These are phyloP conservation scores for Rhea americana DNA, from an alignment of 2,113 vertebrate species.

Conservation along the genomic window DNA sequence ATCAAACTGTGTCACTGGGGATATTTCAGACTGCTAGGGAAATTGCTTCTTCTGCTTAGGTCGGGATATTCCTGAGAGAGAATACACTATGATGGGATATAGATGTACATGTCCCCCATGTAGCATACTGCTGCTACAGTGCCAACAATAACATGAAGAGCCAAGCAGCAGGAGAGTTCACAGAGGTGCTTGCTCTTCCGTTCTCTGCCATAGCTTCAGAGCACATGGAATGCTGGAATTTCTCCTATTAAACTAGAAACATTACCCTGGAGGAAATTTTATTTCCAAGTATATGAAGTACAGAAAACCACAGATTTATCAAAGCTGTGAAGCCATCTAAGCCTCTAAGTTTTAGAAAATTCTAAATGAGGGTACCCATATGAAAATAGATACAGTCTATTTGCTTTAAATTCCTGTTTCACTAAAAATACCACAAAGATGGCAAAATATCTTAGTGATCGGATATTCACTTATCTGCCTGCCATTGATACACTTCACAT, in stretches of 20 bases:
- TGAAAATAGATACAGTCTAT: background rate
- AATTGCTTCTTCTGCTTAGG: slow-evolving; percentile 21
- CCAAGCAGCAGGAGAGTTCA: background rate
- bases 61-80: background rate
- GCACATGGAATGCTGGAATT: background rate
- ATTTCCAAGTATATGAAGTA: background rate
- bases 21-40: background rate
- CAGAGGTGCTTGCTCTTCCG: background rate
- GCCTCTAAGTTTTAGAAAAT: background rate
- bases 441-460: background rate
- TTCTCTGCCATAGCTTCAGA: background rate
- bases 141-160: background rate
- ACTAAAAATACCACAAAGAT: background rate
- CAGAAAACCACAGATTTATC: background rate
- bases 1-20: background rate
- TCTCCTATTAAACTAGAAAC: background rate
- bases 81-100: background rate
- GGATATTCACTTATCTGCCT: background rate
- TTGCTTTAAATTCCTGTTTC: background rate
- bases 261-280: background rate
- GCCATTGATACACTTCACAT: background rate
- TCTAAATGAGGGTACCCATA: background rate
- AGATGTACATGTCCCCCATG: background rate
- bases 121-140: background rate
- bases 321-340: background rate